Conservation (phyloP, 2,113 vertebrate species). For the Corythaeola cristata region DNA sequence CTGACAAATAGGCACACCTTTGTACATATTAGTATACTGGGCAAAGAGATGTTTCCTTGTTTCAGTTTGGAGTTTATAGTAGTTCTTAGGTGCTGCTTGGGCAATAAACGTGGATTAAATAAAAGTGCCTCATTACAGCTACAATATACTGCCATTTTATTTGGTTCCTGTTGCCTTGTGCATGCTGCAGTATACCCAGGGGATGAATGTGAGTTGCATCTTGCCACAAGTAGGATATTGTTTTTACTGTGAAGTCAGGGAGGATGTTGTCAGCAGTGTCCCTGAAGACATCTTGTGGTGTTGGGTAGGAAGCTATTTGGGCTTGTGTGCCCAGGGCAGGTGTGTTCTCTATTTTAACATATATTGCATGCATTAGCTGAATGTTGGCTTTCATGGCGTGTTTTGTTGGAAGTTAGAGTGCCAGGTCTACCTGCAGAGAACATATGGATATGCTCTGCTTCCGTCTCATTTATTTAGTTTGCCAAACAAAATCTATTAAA, state of each 20-base stretch:
- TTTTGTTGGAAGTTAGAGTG: slow-evolving; percentile 63
- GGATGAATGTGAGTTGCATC: not conserved
- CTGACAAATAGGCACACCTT: not conserved
- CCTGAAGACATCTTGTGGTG: slow-evolving; percentile 16
- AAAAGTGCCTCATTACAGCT: not conserved
- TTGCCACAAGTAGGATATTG: not conserved
- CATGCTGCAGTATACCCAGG: not conserved
- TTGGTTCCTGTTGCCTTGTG: not conserved
- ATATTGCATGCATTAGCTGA: slow-evolving; percentile 31
- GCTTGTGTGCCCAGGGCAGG: slow-evolving; percentile 48
- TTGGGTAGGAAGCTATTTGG: slow-evolving; percentile 2
- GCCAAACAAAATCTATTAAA: slow-evolving; percentile 4
- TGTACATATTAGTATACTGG: not conserved
- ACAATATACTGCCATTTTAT: not conserved
- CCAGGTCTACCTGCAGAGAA: slow-evolving; percentile 48
- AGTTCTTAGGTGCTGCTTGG: not conserved
- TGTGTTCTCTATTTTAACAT: slow-evolving; percentile 48
- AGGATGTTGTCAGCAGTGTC: slow-evolving; percentile 9
- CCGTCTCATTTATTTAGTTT: slow-evolving; percentile 6
- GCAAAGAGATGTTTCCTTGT: not conserved
- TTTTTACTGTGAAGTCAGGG: not conserved
- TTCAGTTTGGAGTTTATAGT: not conserved
- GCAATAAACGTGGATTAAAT: not conserved
- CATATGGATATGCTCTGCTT: slow-evolving; percentile 22
- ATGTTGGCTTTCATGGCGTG: not conserved